Percentiles rank a stretch among this genome's conserved stretches.
Conservation (phyloP, 2,113 vertebrate species). For the pig (Sus scrofa) region DNA sequence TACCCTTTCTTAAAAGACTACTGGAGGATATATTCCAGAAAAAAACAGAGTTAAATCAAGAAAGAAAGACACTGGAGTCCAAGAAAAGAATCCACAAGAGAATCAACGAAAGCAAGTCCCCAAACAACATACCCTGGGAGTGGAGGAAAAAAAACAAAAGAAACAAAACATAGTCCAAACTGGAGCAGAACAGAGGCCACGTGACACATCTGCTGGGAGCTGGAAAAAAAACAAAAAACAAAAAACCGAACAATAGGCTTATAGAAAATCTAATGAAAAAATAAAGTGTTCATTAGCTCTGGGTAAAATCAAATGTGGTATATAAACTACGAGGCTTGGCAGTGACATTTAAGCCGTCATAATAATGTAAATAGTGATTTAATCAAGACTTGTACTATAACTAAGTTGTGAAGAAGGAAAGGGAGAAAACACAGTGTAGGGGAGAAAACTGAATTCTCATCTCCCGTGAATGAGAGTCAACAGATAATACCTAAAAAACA, state of each 20-base stretch:
- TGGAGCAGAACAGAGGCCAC: neutral
- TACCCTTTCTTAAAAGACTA: neutral
- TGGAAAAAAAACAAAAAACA: neutral
- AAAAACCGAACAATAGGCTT: neutral
- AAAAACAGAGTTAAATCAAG: slow-evolving; percentile 45
- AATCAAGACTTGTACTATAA: neutral
- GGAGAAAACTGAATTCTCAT: neutral
- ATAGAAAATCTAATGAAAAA: neutral
- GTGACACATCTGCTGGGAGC: neutral
- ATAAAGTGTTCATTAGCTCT: neutral
- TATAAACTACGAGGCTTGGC: neutral
- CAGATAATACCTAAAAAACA: neutral
- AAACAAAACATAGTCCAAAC: neutral
- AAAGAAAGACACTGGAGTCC: neutral
- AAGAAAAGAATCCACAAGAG: neutral
- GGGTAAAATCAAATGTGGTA: neutral
- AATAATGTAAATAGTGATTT: neutral
- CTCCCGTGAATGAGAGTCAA: neutral
- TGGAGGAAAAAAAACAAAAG: neutral
- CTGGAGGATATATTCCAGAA: neutral
- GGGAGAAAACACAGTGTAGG: neutral
- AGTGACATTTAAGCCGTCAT: neutral
- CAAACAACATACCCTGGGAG: neutral
- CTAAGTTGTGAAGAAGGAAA: neutral
- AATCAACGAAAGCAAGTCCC: neutral